phyloP scores from a whole-genome alignment of 1,140 invertebrate genomes.

The Marisa cornuarietis region DNA sequence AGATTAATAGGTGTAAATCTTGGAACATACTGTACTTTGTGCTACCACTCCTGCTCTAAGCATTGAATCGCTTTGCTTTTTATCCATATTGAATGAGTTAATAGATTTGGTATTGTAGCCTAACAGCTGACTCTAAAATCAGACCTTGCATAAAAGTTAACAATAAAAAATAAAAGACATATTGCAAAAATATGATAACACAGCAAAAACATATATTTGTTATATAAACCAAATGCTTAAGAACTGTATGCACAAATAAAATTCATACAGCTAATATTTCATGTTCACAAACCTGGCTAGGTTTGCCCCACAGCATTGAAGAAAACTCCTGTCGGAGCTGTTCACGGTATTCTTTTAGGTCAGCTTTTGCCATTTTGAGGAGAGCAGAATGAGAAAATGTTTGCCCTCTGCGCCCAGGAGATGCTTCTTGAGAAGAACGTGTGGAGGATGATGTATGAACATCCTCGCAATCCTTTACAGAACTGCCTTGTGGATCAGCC shows the following conservation, averaged over 20 bases:
- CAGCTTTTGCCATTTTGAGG: background rate
- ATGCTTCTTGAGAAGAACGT: background rate
- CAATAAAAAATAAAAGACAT: too few species aligned
- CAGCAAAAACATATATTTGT: too few species aligned
- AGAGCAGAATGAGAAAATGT: background rate
- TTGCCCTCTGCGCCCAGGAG: background rate
- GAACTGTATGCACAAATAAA: background rate
- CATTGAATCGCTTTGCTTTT: too few species aligned
- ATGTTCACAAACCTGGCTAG: background rate
- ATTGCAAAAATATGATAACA: too few species aligned
- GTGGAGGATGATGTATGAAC: background rate
- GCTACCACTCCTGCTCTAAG: too few species aligned
- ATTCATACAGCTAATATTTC: background rate
- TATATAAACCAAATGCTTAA: background rate
- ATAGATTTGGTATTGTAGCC: too few species aligned
- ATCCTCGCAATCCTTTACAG: background rate
- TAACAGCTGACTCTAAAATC: too few species aligned
- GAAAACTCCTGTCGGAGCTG: conserved; percentile 7
- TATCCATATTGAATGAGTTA: too few species aligned
- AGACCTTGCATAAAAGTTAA: too few species aligned
- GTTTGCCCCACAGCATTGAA: background rate
- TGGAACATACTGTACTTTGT: too few species aligned
- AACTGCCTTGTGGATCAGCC: background rate
- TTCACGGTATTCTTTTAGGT: conserved; percentile 2
- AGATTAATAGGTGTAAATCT: too few species aligned